A percentile compares a stretch with the other conserved stretches of the same genome.
phyloP scores from a whole-genome alignment of 2,797 vertebrate genomes.

The Sebastiscus albofasciatus region DNA sequence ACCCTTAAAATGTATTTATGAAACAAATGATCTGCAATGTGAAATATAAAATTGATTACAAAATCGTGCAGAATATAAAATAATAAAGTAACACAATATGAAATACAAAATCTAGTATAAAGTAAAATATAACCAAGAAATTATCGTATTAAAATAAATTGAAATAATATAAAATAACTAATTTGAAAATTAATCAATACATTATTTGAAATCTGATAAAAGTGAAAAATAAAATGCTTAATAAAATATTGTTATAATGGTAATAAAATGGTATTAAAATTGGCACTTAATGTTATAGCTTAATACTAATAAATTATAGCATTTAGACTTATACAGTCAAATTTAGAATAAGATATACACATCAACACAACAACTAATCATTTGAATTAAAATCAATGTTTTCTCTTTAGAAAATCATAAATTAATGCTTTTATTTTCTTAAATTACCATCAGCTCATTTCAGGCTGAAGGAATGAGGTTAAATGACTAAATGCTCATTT shows the following conservation, averaged over 20 bases:
- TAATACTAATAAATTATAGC: too few species aligned
- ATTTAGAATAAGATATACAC: neutral
- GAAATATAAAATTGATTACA: neutral
- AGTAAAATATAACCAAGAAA: neutral
- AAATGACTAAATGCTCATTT: neutral
- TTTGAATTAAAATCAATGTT: neutral
- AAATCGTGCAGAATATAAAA: neutral
- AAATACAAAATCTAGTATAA: neutral
- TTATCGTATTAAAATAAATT: neutral
- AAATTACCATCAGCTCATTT: neutral
- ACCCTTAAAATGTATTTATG: neutral
- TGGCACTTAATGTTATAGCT: too few species aligned
- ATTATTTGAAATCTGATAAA: neutral
- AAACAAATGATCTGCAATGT: neutral
- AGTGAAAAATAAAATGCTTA: neutral
- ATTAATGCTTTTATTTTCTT: neutral
- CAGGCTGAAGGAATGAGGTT: neutral
- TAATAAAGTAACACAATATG: neutral
- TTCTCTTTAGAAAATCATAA: neutral
- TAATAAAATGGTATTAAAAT: neutral
- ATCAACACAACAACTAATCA: too few species aligned
- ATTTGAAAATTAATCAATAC: neutral
- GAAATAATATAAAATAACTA: neutral
- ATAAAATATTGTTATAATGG: neutral
- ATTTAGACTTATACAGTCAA: neutral